Conservation (phyloP, 2,797 vertebrate species). For the Dermochelys coriacea region DNA sequence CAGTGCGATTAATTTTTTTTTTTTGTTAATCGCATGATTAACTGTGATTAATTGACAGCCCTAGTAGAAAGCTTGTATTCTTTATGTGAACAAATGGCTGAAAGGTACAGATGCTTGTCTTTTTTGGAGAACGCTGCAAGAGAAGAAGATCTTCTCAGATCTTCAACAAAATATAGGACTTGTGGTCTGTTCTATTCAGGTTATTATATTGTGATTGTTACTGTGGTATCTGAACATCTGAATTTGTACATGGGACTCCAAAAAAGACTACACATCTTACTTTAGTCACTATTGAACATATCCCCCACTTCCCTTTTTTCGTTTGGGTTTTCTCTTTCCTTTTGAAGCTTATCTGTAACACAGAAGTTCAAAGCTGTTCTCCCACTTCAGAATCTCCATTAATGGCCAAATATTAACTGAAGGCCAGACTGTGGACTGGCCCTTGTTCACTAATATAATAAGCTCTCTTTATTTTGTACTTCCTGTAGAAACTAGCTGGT, state of each 20-base stretch:
- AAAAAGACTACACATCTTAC: background rate
- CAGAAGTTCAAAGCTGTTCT: background rate
- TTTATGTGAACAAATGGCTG: background rate
- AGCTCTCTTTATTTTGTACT: background rate
- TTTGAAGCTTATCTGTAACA: background rate
- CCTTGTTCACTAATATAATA: background rate
- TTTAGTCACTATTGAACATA: background rate
- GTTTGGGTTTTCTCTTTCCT: background rate
- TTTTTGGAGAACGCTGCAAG: background rate
- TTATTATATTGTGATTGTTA: background rate
- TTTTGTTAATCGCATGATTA: too few relatives aligned
- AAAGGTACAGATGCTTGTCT: background rate
- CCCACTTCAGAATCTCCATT: background rate
- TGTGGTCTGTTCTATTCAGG: background rate
- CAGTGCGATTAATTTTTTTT: too few relatives aligned
- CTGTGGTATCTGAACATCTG: background rate
- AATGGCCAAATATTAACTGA: background rate
- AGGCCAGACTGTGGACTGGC: background rate
- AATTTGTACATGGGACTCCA: background rate
- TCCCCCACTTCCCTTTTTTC: rapidly evolving
- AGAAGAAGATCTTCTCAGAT: background rate
- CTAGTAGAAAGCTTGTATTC: background rate
- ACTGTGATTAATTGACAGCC: too few relatives aligned
- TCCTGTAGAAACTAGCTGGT: background rate
- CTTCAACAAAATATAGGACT: background rate